Percentiles rank a stretch among this genome's conserved stretches.
Evolutionary conservation across 2,888 invertebrate species (phyloP).

Genomic region (Agrochola macilenta): DNA sequence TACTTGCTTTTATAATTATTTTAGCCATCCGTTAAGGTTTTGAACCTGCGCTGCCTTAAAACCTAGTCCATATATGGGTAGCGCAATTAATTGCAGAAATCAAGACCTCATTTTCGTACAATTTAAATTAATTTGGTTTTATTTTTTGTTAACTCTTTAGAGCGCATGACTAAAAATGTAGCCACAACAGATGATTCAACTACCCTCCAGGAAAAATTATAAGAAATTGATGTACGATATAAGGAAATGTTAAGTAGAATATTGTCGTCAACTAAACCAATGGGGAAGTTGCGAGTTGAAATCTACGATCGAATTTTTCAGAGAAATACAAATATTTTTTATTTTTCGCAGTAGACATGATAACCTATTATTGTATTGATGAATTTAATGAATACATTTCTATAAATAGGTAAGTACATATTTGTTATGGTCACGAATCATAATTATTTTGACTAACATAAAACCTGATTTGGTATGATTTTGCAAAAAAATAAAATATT

Average conservation of each 20-base stretch:
- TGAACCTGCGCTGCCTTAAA: no score
- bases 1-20: no score
- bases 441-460: background rate
- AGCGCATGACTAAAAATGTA: background rate
- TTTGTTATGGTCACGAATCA: background rate
- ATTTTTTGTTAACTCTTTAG: no score
- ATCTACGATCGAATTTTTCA: background rate
- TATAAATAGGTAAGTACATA: background rate
- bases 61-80: no score
- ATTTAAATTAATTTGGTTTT: no score
- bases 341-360: background rate
- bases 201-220: constrained; percentile 10
- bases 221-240: background rate
- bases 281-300: background rate
- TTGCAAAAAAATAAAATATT: background rate
- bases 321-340: background rate
- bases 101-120: no score
- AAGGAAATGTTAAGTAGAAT: constrained; percentile 30
- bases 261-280: background rate
- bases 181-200: constrained; percentile 21
- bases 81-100: no score
- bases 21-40: no score
- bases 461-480: background rate
- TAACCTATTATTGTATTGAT: background rate
- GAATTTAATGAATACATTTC: background rate